Evolutionary conservation across 2,888 invertebrate species (phyloP).

Genomic region (Leptinotarsa rubiginosa): DNA sequence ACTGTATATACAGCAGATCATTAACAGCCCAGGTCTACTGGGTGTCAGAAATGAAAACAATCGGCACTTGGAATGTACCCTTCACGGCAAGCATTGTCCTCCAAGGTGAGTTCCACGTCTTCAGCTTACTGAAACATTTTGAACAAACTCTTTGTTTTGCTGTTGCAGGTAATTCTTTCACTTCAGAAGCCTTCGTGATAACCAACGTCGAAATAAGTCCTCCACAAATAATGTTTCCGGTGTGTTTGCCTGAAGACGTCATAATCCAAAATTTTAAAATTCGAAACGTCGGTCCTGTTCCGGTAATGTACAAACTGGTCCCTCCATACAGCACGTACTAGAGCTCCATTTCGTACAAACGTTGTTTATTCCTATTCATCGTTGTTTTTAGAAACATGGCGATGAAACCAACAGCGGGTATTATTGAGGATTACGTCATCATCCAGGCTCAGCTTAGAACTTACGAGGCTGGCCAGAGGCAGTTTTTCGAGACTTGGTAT

Average conservation of each 20-base stretch:
- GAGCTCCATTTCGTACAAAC: background rate
- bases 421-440: slow-evolving; percentile 62
- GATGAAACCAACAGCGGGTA: slow-evolving; percentile 66
- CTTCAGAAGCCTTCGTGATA: slow-evolving; percentile 3
- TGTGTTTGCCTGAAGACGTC: slow-evolving; percentile 43
- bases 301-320: slow-evolving; percentile 65
- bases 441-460: slow-evolving; percentile 63
- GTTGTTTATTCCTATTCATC: background rate
- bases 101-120: slow-evolving; percentile 41
- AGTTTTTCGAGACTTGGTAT: slow-evolving; percentile 66
- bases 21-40: slow-evolving; percentile 59
- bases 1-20: slow-evolving; percentile 56
- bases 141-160: background rate
- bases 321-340: slow-evolving; percentile 62
- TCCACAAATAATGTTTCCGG: slow-evolving; percentile 57
- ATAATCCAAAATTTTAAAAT: slow-evolving; percentile 63
- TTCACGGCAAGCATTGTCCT: slow-evolving; percentile 37
- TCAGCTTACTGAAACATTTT: background rate
- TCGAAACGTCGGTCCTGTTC: slow-evolving; percentile 61
- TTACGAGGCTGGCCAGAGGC: slow-evolving; percentile 45
- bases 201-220: slow-evolving; percentile 58
- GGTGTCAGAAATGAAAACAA: slow-evolving; percentile 41
- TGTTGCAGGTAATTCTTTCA: slow-evolving; percentile 18
- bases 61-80: slow-evolving; percentile 27
- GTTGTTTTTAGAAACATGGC: slow-evolving; percentile 57